Conservation (phyloP, 1,140 invertebrate species). For the Pogonomyrmex californicus region DNA sequence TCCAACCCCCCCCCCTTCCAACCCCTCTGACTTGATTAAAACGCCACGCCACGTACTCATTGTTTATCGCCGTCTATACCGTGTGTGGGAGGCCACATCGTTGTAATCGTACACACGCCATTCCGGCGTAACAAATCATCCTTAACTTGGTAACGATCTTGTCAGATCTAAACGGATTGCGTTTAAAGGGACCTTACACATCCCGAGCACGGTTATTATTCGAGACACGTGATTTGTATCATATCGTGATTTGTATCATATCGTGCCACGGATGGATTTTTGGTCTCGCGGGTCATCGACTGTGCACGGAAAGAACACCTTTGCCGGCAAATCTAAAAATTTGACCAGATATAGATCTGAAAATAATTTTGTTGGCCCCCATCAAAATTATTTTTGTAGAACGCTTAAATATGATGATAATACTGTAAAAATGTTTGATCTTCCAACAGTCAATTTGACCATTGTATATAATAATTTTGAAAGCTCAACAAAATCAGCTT, state of each 20-base stretch:
- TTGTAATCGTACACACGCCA: neutral
- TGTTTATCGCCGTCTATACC: conserved; percentile 37
- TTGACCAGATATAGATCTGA: too few species aligned
- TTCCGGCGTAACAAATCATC: conserved; percentile 48
- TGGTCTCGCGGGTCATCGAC: neutral
- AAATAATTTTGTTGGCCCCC: too few species aligned
- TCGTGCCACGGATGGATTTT: too few species aligned
- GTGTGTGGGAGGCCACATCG: neutral
- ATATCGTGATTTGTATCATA: conserved; percentile 6
- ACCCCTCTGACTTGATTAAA: conserved; percentile 48
- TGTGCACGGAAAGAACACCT: too few species aligned
- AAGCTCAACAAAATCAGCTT: too few species aligned
- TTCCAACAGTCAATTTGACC: too few species aligned
- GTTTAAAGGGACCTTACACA: conserved; percentile 15
- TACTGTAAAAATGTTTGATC: too few species aligned
- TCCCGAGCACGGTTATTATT: neutral
- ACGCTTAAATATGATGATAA: too few species aligned
- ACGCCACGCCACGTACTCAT: conserved; percentile 27
- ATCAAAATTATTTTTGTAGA: too few species aligned
- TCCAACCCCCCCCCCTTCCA: conserved; percentile 24
- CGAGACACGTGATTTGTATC: neutral
- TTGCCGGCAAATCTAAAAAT: too few species aligned
- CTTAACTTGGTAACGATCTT: conserved; percentile 50
- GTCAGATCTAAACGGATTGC: conserved; percentile 35
- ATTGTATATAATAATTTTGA: too few species aligned